Base-by-base conservation (phyloP, 1,140 invertebrate species). In the Caenorhabditis inopinata region DNA sequence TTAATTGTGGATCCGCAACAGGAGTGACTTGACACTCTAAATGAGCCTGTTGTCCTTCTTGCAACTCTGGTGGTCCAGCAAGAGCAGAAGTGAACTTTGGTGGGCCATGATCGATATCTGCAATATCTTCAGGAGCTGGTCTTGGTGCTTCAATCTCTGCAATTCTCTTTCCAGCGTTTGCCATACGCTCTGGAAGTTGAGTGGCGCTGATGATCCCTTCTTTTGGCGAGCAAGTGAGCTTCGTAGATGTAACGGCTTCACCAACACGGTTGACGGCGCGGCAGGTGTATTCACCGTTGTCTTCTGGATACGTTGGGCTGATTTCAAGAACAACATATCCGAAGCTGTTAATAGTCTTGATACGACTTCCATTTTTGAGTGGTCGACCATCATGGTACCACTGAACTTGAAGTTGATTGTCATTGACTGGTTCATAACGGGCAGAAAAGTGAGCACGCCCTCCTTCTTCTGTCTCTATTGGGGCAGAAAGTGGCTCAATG, bases 211-310 rank as follows among this genome's bases (percentile, higher is more conserved):
- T 95, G 62, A 97, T 94, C 86, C 93, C 94, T 53, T 94, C 92
- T 89, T 96, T 96, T 14, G 93, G 88, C 93, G 92, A 93, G 84
- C 95, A 94, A 89, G 94, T 95, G 92, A 96, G 93, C 9, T 92
- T 92, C 53, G 94, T 94, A 16, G 93, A 94, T 9, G 95, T 97
- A 0, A 96, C 95, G 74, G 95, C 95, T 90, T 97, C 94, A 62
- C 95, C 95, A 84, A 94, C 83, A 48, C 76, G 21, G 76, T 85
- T 85, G 48, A 81, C 93, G 23, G 96, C 95, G 53, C 94, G 91
- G 88, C 95, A 96, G 3, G 94, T 96, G 88, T 98, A 98, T 16
- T 93, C 94, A 48, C 97, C 97, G 29, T 94, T 93, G 89, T 99
- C 96, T 47, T 93, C 90, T 18, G 93, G 92, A 42, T 93, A 94